These are phyloP conservation scores for Fragum sueziense DNA, from an alignment of 2,888 invertebrate genomes.

Conservation along the genomic window DNA sequence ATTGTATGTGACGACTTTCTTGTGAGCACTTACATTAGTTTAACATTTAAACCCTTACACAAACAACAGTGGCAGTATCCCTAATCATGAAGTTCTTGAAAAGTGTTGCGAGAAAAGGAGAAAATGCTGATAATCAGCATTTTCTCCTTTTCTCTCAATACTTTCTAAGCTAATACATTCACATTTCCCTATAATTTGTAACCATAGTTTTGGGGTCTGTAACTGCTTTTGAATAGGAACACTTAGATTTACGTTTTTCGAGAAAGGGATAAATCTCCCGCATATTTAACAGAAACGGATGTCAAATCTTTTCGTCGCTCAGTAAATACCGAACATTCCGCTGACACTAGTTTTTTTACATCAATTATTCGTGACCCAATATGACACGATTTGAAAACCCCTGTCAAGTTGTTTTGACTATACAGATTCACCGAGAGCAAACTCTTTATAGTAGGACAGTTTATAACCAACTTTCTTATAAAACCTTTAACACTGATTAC, in stretches of 20 bases:
- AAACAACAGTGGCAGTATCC: neutral
- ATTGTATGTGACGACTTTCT: too few species aligned
- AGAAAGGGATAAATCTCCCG: neutral
- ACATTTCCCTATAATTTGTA: neutral
- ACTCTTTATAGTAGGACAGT: too few species aligned
- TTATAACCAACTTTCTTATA: too few species aligned
- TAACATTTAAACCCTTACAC: neutral
- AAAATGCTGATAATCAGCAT: neutral
- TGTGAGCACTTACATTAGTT: too few species aligned
- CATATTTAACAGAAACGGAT: neutral
- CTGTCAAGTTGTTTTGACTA: neutral
- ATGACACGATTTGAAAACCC: conserved; percentile 11
- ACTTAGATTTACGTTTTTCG: neutral
- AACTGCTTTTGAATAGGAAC: neutral
- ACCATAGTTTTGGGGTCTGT: neutral
- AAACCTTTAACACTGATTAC: too few species aligned
- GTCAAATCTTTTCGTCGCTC: conserved; percentile 8
- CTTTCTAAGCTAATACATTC: too few species aligned
- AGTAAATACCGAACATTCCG: conserved; percentile 1
- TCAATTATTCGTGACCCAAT: conserved; percentile 17
- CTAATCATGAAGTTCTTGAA: neutral
- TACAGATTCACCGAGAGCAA: neutral
- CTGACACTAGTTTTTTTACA: conserved; percentile 8
- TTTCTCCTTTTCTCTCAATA: neutral
- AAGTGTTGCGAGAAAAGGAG: neutral